Evolutionary conservation across 2,888 invertebrate species (phyloP).

Genomic region (Xestia rhomboidea): DNA sequence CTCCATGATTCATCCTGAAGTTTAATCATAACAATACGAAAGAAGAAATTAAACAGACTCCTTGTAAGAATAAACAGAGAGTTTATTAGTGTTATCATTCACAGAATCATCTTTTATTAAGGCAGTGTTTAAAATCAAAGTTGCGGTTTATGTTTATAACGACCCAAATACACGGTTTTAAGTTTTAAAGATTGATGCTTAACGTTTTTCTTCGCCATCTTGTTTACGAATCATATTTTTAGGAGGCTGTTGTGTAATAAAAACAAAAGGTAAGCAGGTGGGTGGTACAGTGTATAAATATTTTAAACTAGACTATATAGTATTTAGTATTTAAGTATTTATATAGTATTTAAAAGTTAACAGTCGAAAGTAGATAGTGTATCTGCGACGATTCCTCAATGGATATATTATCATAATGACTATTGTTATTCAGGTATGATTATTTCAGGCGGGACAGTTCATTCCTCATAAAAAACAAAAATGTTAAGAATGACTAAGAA

Average conservation of each 20-base stretch:
- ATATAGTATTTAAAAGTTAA: background rate
- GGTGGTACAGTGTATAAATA: background rate
- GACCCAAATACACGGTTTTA: slow-evolving; percentile 41
- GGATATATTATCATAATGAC: background rate
- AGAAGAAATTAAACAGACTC: slow-evolving; percentile 64
- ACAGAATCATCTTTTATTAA: slow-evolving; percentile 63
- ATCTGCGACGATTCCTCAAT: background rate
- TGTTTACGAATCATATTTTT: slow-evolving; percentile 37
- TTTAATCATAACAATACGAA: slow-evolving; percentile 64
- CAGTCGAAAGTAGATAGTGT: background rate
- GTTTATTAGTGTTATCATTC: slow-evolving; percentile 65
- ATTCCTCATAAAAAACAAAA: background rate
- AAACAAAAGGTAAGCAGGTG: background rate
- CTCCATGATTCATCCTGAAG: slow-evolving; percentile 31
- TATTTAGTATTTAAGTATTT: too few relatives aligned
- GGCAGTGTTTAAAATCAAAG: slow-evolving; percentile 47
- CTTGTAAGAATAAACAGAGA: slow-evolving; percentile 56
- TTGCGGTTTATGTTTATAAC: slow-evolving; percentile 37
- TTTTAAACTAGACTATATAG: background rate
- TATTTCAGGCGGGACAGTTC: background rate
- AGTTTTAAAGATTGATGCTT: slow-evolving; percentile 22
- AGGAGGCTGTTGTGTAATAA: slow-evolving; percentile 6
- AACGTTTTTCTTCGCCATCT: background rate
- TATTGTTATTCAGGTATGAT: background rate
- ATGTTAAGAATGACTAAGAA: background rate